Evolutionary conservation across 2,888 invertebrate genomes (phyloP).

Genomic region (Hemicrepidius hirtus): DNA sequence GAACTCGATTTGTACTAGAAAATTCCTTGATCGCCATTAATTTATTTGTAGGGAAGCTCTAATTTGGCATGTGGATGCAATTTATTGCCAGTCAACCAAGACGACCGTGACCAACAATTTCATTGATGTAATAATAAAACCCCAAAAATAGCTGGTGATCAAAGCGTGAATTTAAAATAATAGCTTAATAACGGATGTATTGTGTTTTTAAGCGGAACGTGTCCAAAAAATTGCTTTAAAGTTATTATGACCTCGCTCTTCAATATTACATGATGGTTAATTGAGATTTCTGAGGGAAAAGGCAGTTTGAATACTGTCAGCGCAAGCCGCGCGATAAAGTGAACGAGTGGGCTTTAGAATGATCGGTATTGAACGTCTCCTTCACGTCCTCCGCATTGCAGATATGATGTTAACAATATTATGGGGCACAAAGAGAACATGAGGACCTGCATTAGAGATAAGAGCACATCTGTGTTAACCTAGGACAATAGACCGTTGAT

Average conservation of each 20-base stretch:
- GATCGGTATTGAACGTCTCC: conserved; percentile 40
- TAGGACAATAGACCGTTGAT: conserved; percentile 21
- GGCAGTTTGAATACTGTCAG: neutral
- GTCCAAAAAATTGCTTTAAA: conserved; percentile 17
- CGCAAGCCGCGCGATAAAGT: conserved; percentile 2
- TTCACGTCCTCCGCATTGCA: conserved; percentile 38
- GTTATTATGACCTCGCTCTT: neutral
- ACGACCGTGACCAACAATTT: conserved; percentile 50
- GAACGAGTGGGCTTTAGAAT: conserved; percentile 28
- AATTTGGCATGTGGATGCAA: conserved; percentile 38
- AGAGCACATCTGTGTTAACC: conserved; percentile 28
- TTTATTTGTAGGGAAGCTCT: conserved; percentile 10
- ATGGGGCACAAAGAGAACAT: conserved; percentile 9
- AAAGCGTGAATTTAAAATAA: conserved; percentile 45
- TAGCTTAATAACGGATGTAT: conserved; percentile 34
- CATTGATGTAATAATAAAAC: conserved; percentile 44
- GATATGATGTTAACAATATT: conserved; percentile 32
- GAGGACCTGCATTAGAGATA: conserved; percentile 28
- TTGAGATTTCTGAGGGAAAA: neutral
- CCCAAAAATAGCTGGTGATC: conserved; percentile 50
- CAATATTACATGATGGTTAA: neutral
- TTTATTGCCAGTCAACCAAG: conserved; percentile 46
- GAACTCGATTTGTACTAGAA: neutral
- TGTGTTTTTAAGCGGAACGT: conserved; percentile 23
- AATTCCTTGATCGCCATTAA: neutral